Evolutionary conservation across 2,113 vertebrate genomes (phyloP).

Genomic region (Calyptommatus sinebrachiatus): DNA sequence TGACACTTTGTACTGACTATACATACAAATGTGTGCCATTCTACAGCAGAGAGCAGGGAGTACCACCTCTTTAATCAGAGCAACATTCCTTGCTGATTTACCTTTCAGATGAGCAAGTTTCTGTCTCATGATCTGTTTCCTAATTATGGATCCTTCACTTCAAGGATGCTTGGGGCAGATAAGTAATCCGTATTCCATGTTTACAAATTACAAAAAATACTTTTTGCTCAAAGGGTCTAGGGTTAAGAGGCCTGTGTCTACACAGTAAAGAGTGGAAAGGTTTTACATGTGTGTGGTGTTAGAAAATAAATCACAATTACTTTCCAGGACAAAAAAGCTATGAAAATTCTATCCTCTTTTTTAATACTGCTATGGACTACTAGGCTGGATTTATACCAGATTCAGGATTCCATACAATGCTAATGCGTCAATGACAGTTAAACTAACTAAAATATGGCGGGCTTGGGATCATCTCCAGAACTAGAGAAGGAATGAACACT

Average conservation of each 20-base stretch:
- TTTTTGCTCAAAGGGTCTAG: background rate
- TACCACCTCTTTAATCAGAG: background rate
- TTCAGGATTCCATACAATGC: background rate
- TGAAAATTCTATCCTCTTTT: background rate
- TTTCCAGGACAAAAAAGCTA: background rate
- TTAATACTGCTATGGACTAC: background rate
- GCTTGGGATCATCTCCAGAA: too few species aligned
- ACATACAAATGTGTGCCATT: conserved; percentile 24
- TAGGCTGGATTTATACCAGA: background rate
- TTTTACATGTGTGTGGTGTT: conserved; percentile 14
- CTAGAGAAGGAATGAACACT: too few species aligned
- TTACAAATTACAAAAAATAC: background rate
- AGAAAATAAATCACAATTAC: background rate
- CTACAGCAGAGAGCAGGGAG: conserved; percentile 10
- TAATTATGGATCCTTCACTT: conserved; percentile 16
- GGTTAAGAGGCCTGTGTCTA: conserved; percentile 12
- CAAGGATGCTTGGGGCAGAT: background rate
- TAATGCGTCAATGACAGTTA: too few species aligned
- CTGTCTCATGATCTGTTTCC: background rate
- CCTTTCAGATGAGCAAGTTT: conserved; percentile 21
- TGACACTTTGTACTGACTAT: conserved; percentile 30
- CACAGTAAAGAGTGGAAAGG: conserved; percentile 9
- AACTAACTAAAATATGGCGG: background rate
- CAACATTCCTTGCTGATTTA: conserved; percentile 11
- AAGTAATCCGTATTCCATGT: background rate